Percentiles rank a stretch among this genome's conserved stretches.
phyloP scores from a whole-genome alignment of 2,797 vertebrate genomes.

The Gymnopithys bicolor region DNA sequence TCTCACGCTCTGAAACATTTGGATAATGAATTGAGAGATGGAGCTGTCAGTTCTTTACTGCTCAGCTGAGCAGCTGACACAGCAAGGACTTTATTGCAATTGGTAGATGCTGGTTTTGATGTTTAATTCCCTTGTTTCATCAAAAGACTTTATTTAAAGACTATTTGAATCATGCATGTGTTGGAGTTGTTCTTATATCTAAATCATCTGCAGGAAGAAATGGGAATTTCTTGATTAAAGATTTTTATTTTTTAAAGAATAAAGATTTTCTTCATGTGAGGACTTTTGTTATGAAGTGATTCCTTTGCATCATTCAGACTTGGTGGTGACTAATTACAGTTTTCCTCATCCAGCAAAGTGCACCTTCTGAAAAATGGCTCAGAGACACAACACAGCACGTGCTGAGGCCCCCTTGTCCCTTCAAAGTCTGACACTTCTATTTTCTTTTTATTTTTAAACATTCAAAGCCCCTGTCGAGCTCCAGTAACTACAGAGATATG shows the following conservation, averaged over 20 bases:
- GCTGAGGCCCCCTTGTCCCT: neutral
- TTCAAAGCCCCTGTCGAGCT: neutral
- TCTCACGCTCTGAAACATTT: neutral
- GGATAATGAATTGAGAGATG: neutral
- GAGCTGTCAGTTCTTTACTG: neutral
- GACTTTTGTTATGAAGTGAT: neutral
- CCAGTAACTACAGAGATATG: neutral
- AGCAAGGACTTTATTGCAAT: neutral
- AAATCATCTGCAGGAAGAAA: neutral
- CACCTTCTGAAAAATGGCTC: neutral
- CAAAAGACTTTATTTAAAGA: neutral
- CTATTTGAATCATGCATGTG: neutral
- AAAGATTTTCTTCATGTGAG: neutral
- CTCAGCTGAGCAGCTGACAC: constrained; percentile 23
- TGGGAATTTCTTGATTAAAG: neutral
- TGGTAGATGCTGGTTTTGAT: constrained; percentile 7
- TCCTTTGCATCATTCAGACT: neutral
- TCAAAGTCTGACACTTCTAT: neutral
- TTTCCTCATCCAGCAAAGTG: neutral
- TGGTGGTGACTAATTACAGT: neutral
- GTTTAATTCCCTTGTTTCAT: constrained; percentile 33
- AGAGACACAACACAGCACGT: neutral
- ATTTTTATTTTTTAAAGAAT: neutral
- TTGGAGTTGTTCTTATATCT: neutral
- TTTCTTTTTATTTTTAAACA: neutral